Percentiles rank a stretch among this genome's conserved stretches.
These are phyloP conservation scores for Cecropterus lyciades DNA, from an alignment of 1,140 invertebrate species.

Conservation along the genomic window DNA sequence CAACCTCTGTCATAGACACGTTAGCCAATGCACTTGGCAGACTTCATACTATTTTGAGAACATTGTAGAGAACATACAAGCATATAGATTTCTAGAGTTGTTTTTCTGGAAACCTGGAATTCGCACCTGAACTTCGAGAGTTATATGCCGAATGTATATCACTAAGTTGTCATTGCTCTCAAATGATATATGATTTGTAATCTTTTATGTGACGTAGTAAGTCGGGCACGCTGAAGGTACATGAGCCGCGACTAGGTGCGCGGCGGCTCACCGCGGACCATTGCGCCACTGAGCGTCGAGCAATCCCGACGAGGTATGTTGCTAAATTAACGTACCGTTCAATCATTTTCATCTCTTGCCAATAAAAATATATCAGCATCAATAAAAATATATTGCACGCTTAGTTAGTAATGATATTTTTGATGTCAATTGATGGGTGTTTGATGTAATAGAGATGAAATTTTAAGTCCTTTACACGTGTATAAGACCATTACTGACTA, in stretches of 20 bases:
- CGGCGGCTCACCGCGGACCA: constrained; percentile 23
- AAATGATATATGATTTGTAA: too few relatives aligned
- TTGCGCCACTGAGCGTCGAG: constrained; percentile 20
- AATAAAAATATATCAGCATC: constrained; percentile 6
- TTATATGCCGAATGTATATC: too few relatives aligned
- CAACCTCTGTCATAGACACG: too few relatives aligned
- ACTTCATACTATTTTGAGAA: too few relatives aligned
- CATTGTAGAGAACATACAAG: too few relatives aligned
- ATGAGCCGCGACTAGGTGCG: constrained; percentile 15
- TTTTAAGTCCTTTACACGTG: background rate
- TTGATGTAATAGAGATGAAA: too few relatives aligned
- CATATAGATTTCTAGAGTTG: too few relatives aligned
- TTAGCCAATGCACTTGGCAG: too few relatives aligned
- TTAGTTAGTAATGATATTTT: background rate
- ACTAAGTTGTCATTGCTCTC: background rate
- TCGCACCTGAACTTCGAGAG: too few relatives aligned
- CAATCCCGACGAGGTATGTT: constrained; percentile 11
- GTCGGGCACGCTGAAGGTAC: background rate
- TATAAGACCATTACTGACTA: too few relatives aligned
- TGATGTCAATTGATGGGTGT: too few relatives aligned
- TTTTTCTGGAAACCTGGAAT: too few relatives aligned
- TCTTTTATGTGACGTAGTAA: background rate
- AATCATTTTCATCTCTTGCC: constrained; percentile 9
- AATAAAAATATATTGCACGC: background rate
- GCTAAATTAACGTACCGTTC: constrained; percentile 11